These are phyloP conservation scores for Coluber constrictor DNA, from an alignment of 2,797 vertebrate species.

Conservation along the genomic window DNA sequence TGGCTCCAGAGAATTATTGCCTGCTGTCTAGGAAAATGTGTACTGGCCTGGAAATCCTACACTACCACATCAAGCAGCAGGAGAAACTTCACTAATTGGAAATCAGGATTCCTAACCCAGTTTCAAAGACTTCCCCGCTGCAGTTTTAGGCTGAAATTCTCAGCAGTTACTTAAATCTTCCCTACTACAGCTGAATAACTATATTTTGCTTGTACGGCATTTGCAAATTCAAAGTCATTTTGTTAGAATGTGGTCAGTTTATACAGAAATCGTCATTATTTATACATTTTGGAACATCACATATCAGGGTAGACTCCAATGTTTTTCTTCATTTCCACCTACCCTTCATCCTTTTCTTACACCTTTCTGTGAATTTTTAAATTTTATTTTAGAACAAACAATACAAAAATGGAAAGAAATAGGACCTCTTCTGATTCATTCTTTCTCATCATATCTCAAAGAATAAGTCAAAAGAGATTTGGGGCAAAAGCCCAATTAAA, in stretches of 20 bases:
- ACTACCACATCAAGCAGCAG: neutral
- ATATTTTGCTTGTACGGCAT: neutral
- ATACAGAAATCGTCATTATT: neutral
- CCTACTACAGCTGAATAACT: neutral
- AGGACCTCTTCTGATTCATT: neutral
- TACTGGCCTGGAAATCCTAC: neutral
- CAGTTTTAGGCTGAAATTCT: neutral
- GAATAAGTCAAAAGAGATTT: neutral
- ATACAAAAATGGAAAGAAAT: neutral
- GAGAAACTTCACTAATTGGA: neutral
- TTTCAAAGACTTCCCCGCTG: neutral
- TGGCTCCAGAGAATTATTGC: neutral
- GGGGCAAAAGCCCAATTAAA: neutral
- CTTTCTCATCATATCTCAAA: neutral
- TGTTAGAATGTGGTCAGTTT: neutral
- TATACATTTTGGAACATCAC: neutral
- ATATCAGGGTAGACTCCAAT: neutral
- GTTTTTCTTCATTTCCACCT: neutral
- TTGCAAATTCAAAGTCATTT: neutral
- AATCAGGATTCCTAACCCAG: neutral
- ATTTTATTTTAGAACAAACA: neutral
- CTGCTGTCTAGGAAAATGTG: neutral
- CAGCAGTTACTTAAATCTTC: neutral
- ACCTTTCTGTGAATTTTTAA: neutral
- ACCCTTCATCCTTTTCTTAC: neutral